Conservation (phyloP, 2,113 vertebrate species). For the Laticauda colubrina region DNA sequence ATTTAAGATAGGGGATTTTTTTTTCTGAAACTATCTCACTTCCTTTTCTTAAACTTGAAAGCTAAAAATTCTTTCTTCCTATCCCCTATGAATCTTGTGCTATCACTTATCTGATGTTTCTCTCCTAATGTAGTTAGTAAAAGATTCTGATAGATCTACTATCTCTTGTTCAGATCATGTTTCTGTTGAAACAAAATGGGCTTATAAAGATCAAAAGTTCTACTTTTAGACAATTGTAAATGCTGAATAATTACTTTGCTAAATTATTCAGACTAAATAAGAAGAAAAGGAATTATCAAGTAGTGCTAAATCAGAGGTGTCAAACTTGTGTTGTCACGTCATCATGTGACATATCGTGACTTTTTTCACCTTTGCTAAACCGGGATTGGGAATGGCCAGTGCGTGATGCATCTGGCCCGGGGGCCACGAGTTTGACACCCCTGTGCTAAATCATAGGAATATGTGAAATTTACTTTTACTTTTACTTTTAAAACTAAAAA, state of each 20-base stretch:
- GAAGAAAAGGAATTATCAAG: constrained; percentile 21
- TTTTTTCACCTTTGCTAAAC: no score
- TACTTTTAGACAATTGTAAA: constrained; percentile 63
- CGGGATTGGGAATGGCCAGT: no score
- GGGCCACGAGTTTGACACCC: no score
- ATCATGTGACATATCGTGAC: no score
- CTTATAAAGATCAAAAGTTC: constrained; percentile 58
- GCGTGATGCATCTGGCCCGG: no score
- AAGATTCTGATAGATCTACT: constrained; percentile 50
- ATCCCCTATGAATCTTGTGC: neutral
- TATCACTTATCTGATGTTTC: constrained; percentile 46
- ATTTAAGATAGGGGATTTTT: neutral
- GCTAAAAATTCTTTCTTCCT: neutral
- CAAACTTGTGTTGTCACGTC: no score
- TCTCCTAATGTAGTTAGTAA: constrained; percentile 49
- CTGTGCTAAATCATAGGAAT: neutral
- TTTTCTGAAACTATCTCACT: neutral
- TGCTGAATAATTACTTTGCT: constrained; percentile 57
- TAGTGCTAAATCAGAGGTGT: constrained; percentile 1
- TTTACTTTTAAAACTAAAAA: neutral
- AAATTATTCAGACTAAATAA: constrained; percentile 55
- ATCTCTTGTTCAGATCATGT: constrained; percentile 51
- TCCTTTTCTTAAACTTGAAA: neutral
- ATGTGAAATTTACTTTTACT: neutral
- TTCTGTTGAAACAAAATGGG: constrained; percentile 43